Evolutionary conservation across 2,888 invertebrate species (phyloP).

Genomic region (Nebria salina): DNA sequence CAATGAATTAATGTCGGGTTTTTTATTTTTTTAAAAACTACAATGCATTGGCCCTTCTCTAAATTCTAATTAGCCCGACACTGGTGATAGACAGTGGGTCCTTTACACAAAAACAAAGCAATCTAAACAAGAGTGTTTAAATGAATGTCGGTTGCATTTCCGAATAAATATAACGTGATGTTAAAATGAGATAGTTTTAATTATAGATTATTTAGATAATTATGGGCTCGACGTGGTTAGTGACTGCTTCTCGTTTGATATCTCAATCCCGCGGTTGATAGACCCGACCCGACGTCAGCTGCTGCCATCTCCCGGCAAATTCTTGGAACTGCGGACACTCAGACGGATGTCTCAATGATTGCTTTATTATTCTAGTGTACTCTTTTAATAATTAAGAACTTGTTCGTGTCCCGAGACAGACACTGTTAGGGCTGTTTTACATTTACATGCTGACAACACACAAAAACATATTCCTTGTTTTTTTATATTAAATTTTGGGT

Average conservation of each 20-base stretch:
- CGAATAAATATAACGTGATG: constrained; percentile 41
- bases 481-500: neutral
- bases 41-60: no score
- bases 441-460: neutral
- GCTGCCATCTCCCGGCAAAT: constrained; percentile 49
- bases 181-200: constrained; percentile 54
- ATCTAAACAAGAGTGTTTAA: constrained; percentile 1
- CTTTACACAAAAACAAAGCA: neutral
- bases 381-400: constrained; percentile 17
- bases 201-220: constrained; percentile 56
- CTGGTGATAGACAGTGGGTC: neutral
- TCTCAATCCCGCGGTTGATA: constrained; percentile 52
- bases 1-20: no score
- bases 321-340: constrained; percentile 28
- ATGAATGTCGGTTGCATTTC: constrained; percentile 24
- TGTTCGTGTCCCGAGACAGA: neutral
- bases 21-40: no score
- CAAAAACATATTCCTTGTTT: neutral
- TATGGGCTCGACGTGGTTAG: constrained; percentile 49
- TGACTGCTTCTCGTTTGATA: constrained; percentile 53
- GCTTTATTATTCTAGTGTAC: constrained; percentile 39
- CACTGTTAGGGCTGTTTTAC: neutral
- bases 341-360: constrained; percentile 29
- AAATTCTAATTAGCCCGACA: neutral
- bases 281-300: constrained; percentile 53